Evolutionary conservation across 2,113 vertebrate species (phyloP).

Genomic region (Felis chaus): DNA sequence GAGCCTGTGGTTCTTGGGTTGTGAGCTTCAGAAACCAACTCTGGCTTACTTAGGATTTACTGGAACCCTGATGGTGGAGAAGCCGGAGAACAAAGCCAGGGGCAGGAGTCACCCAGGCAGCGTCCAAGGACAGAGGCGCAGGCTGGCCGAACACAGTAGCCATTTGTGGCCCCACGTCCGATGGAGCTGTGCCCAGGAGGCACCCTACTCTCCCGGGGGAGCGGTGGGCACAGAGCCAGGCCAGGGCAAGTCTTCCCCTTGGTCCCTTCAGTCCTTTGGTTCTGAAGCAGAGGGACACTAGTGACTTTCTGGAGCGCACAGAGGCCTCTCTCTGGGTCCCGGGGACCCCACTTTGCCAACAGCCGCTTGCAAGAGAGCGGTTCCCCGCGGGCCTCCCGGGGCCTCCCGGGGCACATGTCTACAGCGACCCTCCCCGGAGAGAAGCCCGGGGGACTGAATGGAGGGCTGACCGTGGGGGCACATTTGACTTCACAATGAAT

Average conservation of each 20-base stretch:
- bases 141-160: accelerated
- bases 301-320: neutral
- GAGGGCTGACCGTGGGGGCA: neutral
- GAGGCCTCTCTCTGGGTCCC: neutral
- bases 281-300: neutral
- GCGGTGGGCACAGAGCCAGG: neutral
- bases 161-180: neutral
- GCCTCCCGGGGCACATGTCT: neutral
- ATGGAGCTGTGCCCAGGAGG: neutral
- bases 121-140: accelerated
- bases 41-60: neutral
- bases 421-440: neutral
- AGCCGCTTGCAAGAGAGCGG: neutral
- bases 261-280: too few relatives aligned
- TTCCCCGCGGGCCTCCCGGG: neutral
- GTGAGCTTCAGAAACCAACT: neutral
- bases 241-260: neutral
- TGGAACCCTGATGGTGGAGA: neutral
- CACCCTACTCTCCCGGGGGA: accelerated
- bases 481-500: neutral
- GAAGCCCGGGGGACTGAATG: accelerated
- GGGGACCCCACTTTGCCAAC: neutral
- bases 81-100: neutral
- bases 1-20: neutral
- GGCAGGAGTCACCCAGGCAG: neutral